phyloP scores from a whole-genome alignment of 2,113 vertebrate species.

The Salvelinus sp. region DNA sequence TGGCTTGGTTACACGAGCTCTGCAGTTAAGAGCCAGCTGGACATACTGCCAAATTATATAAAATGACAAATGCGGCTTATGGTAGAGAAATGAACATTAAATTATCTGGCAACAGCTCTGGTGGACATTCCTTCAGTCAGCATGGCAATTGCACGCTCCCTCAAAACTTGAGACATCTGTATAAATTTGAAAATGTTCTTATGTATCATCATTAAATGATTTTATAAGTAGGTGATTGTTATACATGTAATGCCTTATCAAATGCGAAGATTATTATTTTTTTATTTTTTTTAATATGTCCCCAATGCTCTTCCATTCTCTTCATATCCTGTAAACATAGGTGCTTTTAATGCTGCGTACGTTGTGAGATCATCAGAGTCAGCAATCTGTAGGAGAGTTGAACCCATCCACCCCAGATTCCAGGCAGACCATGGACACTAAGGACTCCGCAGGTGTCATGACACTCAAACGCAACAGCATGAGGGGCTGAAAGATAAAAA shows the following conservation, averaged over 20 bases:
- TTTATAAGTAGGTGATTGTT: background rate
- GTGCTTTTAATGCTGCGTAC: slow-evolving; percentile 59
- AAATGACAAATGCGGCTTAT: no score
- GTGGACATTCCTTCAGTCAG: no score
- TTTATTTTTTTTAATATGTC: background rate
- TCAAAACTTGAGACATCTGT: no score
- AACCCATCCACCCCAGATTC: slow-evolving; percentile 80
- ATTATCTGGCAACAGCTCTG: no score
- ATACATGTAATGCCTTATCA: background rate
- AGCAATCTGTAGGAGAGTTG: slow-evolving; percentile 47
- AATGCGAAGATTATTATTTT: no score
- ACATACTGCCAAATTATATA: no score
- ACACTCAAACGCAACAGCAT: slow-evolving; percentile 65
- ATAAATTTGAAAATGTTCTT: background rate
- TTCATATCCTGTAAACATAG: no score
- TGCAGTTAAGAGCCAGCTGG: no score
- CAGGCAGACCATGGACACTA: slow-evolving; percentile 84
- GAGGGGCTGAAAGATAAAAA: slow-evolving; percentile 66
- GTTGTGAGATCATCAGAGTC: background rate
- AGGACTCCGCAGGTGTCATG: slow-evolving; percentile 79
- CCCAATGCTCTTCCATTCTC: no score
- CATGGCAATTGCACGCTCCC: no score
- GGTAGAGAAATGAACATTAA: no score
- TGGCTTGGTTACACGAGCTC: no score
- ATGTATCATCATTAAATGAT: background rate